A percentile compares a stretch with the other conserved stretches of the same genome.
phyloP scores from a whole-genome alignment of 1,140 invertebrate genomes.

The Drosophila miranda region DNA sequence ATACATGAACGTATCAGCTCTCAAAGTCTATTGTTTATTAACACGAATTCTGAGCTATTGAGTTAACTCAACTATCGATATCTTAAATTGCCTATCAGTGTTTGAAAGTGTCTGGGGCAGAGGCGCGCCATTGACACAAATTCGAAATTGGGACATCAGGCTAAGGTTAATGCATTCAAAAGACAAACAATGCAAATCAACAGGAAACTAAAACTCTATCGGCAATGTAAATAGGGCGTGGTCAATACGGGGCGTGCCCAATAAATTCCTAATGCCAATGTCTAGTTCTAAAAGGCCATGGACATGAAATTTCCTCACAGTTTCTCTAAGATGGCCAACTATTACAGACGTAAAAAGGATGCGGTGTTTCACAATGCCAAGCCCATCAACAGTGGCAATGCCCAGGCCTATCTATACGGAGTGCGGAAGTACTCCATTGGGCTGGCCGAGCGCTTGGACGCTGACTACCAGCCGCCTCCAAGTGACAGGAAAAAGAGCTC shows the following conservation, averaged over 20 bases:
- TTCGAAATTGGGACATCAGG: constrained; percentile 68
- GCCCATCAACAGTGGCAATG: constrained; percentile 67
- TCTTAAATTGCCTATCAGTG: no score
- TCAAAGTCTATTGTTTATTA: no score
- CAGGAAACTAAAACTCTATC: constrained; percentile 68
- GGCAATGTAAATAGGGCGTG: constrained; percentile 52
- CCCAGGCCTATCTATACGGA: constrained; percentile 66
- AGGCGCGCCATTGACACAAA: constrained; percentile 55
- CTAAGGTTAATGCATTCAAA: constrained; percentile 76
- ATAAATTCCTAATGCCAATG: constrained; percentile 59
- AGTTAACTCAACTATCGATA: no score
- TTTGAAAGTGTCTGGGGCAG: no score
- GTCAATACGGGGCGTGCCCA: constrained; percentile 50
- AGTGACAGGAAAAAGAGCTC: constrained; percentile 58
- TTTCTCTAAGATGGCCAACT: constrained; percentile 66
- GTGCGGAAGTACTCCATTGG: constrained; percentile 75
- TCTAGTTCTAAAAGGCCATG: constrained; percentile 52
- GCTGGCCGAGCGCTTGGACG: constrained; percentile 68
- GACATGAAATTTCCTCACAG: constrained; percentile 43
- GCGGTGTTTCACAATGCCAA: constrained; percentile 76
- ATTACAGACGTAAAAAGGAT: constrained; percentile 77
- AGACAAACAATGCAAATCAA: constrained; percentile 74
- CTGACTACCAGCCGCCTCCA: constrained; percentile 48
- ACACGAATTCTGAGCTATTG: no score
- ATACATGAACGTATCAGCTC: no score